Base-by-base conservation (phyloP, 2,113 vertebrate genomes). In the Oplegnathus fasciatus region DNA sequence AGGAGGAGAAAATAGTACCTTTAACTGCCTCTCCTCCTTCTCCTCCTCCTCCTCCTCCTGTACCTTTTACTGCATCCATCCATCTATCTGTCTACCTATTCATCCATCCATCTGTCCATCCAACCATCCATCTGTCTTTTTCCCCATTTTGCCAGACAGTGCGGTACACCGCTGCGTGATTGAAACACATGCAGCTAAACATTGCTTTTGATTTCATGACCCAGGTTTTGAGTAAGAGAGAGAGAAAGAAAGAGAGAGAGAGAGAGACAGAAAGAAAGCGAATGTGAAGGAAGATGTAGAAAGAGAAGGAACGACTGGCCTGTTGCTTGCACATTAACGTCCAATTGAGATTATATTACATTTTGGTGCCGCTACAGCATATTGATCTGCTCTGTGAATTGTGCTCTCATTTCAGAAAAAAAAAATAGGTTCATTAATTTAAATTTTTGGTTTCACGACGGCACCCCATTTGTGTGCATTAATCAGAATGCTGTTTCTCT, bases 151-250 rank as follows among this genome's bases (percentile, higher is more conserved):
- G 70, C 77, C 79, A 76, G 85, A 76, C 73, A 37, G 70, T 6
- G 84, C 20, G 1, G 76, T 30, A 48, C 82, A 75, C 75, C 15
- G 62, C 75, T 61, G 66, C 6, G 57, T 82, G 89, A 91, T 87
- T 85, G 87, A 94, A 88, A 91, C 85, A 75, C 81, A 84, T 6
- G 78, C 75, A 84, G 83, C 61, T 28, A 18, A 87, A 87, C 85
- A 88, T 84, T 88, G 72, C n/a, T 65, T 65, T 65, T n/a, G 62
- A 65, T 65, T 66, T 66, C 26, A 66, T n/a, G 67, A 69, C n/a
- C 11, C 17, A 6, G n/a, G 42, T 7, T 34, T 20, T 9, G 28
- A 18, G 30, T 9, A 15, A 32, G 14, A 17, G 28, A 17, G 28
- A 28, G 28, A 8, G 24, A 37, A 37, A 37, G n/a, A n/a, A n/a